These are phyloP conservation scores for Platerodrilus igneus DNA, from an alignment of 2,888 invertebrate species.

Conservation along the genomic window DNA sequence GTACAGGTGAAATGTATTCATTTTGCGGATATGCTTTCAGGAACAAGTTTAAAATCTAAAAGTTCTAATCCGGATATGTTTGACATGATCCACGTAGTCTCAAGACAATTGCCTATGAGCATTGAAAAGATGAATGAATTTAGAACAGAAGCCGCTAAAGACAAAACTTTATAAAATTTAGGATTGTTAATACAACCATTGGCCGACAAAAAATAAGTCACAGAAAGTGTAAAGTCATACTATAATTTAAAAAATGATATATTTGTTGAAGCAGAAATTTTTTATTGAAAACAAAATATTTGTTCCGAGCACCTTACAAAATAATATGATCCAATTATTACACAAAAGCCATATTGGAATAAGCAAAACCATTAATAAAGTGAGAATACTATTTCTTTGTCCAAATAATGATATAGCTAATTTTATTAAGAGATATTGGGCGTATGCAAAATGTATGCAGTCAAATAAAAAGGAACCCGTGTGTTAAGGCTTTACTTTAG, in stretches of 20 bases:
- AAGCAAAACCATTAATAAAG: no score
- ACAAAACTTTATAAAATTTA: conserved; percentile 4
- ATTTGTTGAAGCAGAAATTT: conserved; percentile 23
- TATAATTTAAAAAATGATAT: conserved; percentile 13
- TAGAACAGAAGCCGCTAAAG: conserved; percentile 16
- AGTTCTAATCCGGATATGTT: conserved; percentile 24
- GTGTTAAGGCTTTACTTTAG: no score
- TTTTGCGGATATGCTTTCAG: conserved; percentile 24
- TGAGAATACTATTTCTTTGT: no score
- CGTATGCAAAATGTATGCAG: no score
- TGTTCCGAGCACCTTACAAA: no score
- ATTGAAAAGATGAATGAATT: conserved; percentile 13
- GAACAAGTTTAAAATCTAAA: conserved; percentile 15
- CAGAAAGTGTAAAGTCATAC: no score
- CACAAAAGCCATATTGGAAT: no score
- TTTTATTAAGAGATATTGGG: no score
- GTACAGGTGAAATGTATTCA: conserved; percentile 24
- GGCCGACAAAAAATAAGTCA: no score
- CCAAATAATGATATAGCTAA: no score
- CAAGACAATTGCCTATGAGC: conserved; percentile 23
- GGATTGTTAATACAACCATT: conserved; percentile 25
- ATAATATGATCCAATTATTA: no score
- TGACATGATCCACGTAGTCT: conserved; percentile 25
- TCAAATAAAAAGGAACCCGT: no score
- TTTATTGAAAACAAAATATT: conserved; percentile 24